These are phyloP conservation scores for Drosophila albomicans DNA, from an alignment of 1,140 invertebrate species.

Conservation along the genomic window DNA sequence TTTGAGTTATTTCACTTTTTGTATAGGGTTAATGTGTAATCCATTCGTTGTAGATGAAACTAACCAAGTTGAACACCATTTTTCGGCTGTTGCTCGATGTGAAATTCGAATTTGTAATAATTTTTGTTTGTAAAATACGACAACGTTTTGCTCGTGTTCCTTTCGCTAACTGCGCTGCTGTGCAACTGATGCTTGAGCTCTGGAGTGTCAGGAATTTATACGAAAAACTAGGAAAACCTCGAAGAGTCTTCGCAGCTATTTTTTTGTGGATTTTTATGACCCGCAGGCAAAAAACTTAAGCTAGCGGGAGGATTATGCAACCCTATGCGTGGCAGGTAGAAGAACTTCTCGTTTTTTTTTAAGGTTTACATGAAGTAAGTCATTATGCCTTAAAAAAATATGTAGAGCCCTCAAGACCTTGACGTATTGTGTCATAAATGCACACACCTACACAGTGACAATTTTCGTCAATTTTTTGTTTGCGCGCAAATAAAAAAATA, in stretches of 20 bases:
- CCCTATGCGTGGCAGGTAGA: constrained; percentile 78
- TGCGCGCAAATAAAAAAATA: constrained; percentile 55
- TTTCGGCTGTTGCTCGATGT: constrained; percentile 49
- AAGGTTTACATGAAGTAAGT: constrained; percentile 65
- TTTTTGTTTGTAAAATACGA: constrained; percentile 12
- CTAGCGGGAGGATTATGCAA: constrained; percentile 76
- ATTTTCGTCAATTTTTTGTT: constrained; percentile 57
- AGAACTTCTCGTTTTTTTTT: constrained; percentile 45
- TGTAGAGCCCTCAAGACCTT: constrained; percentile 60
- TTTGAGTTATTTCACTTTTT: not conserved
- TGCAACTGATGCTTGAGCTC: constrained; percentile 62
- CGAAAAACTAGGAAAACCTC: constrained; percentile 49
- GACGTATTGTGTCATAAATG: constrained; percentile 73
- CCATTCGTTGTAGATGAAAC: constrained; percentile 34
- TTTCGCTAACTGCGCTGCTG: constrained; percentile 55
- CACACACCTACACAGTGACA: constrained; percentile 1
- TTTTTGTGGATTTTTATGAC: constrained; percentile 63
- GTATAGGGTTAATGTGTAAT: constrained; percentile 1
- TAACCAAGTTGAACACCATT: constrained; percentile 80
- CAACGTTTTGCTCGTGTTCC: constrained; percentile 30
- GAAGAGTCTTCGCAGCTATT: constrained; percentile 5
- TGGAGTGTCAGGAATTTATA: constrained; percentile 56
- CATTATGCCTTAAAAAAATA: constrained; percentile 77
- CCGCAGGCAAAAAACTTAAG: constrained; percentile 78
- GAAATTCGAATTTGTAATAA: not conserved